Evolutionary conservation across 2,113 vertebrate species (phyloP).

Genomic region (Prionailurus bengalensis): DNA sequence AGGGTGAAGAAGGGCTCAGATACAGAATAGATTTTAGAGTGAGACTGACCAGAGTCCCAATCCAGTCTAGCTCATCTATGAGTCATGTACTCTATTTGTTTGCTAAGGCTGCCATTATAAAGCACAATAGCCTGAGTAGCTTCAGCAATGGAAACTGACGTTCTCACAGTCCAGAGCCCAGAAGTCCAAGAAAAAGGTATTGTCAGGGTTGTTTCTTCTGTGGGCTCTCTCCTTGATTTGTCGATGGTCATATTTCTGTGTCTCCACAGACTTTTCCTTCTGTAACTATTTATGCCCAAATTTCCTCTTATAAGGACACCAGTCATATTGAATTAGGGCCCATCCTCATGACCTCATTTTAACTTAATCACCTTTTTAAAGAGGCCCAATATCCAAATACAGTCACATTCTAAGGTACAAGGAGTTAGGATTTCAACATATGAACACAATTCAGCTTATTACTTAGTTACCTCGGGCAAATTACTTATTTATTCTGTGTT

Average conservation of each 20-base stretch:
- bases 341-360: neutral
- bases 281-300: neutral
- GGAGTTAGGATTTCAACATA: neutral
- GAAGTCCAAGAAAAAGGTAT: neutral
- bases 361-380: neutral
- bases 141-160: neutral
- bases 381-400: neutral
- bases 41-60: neutral
- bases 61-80: neutral
- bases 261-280: neutral
- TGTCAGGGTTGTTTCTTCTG: neutral
- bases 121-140: neutral
- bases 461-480: neutral
- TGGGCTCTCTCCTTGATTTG: neutral
- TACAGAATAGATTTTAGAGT: neutral
- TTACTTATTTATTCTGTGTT: neutral
- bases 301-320: neutral
- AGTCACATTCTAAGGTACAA: neutral
- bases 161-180: neutral
- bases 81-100: fast-evolving
- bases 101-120: neutral
- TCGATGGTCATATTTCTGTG: neutral
- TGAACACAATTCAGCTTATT: neutral
- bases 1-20: neutral
- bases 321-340: neutral